These are phyloP conservation scores for Synaphobranchus kaupii DNA, from an alignment of 2,797 vertebrate species.

Conservation along the genomic window DNA sequence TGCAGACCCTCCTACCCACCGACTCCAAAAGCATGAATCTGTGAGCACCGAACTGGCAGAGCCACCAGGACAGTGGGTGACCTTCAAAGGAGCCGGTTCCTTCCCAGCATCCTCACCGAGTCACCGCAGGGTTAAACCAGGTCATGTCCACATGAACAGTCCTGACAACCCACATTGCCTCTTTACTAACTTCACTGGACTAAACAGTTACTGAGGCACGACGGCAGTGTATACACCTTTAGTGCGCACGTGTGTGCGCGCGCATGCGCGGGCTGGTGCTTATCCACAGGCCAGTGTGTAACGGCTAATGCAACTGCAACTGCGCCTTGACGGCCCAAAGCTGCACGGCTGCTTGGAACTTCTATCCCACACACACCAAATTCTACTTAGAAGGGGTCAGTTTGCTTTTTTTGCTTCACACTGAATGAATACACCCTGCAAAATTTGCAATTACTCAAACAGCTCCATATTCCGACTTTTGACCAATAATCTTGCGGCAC, in stretches of 20 bases:
- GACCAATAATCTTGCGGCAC: not conserved
- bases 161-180: not conserved
- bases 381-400: too few relatives aligned
- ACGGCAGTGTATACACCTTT: too few relatives aligned
- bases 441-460: not conserved
- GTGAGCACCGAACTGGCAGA: slow-evolving; percentile 48
- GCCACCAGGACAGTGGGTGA: not conserved
- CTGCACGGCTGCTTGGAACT: too few relatives aligned
- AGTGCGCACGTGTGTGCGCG: too few relatives aligned
- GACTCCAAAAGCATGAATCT: slow-evolving; percentile 70
- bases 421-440: not conserved
- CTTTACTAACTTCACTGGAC: not conserved
- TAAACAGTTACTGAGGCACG: not conserved
- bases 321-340: not conserved
- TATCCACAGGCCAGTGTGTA: not conserved
- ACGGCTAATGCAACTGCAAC: not conserved
- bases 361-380: too few relatives aligned
- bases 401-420: not conserved
- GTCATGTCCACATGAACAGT: slow-evolving; percentile 1
- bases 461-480: not conserved
- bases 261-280: not conserved
- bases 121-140: slow-evolving; percentile 42
- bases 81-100: slow-evolving; percentile 24
- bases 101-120: slow-evolving; percentile 66
- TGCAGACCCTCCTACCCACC: slow-evolving; percentile 62